Evolutionary conservation across 2,113 vertebrate species (phyloP).

Genomic region (Nerophis lumbriciformis): DNA sequence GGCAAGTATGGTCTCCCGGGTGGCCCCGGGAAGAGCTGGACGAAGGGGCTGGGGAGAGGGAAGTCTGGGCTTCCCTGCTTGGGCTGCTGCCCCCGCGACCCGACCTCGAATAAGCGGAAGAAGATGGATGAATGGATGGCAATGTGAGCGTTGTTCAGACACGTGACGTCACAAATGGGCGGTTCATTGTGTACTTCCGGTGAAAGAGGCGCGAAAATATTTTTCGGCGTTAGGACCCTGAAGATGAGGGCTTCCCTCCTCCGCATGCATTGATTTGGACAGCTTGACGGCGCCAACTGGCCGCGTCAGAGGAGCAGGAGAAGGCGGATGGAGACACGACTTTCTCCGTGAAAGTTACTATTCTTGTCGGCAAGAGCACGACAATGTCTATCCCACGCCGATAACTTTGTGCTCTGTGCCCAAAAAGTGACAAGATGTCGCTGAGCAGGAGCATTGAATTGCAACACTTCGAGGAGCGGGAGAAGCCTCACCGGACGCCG

Average conservation of each 20-base stretch:
- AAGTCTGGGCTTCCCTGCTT: too few relatives aligned
- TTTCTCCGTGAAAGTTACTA: too few relatives aligned
- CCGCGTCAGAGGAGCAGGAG: slow-evolving; percentile 25
- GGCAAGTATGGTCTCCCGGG: too few relatives aligned
- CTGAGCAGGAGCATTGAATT: slow-evolving; percentile 86
- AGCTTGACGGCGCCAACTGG: slow-evolving; percentile 10
- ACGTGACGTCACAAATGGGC: too few relatives aligned
- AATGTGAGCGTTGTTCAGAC: too few relatives aligned
- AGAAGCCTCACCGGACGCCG: slow-evolving; percentile 77
- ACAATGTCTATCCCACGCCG: neutral
- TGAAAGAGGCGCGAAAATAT: neutral
- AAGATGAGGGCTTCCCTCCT: slow-evolving; percentile 13
- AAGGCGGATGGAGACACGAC: slow-evolving; percentile 3
- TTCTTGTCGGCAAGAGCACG: too few relatives aligned
- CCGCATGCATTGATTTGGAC: slow-evolving; percentile 36
- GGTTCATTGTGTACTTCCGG: slow-evolving; percentile 11
- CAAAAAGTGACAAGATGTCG: slow-evolving; percentile 57
- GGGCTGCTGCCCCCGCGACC: too few relatives aligned
- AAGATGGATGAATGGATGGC: too few relatives aligned
- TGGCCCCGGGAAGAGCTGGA: too few relatives aligned
- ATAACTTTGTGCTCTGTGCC: too few relatives aligned
- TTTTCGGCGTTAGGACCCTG: slow-evolving; percentile 62
- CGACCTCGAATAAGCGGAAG: too few relatives aligned
- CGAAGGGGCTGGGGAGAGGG: too few relatives aligned
- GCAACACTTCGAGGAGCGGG: slow-evolving; percentile 93